Conservation (phyloP, 2,113 vertebrate species). For the Galeopterus variegatus region DNA sequence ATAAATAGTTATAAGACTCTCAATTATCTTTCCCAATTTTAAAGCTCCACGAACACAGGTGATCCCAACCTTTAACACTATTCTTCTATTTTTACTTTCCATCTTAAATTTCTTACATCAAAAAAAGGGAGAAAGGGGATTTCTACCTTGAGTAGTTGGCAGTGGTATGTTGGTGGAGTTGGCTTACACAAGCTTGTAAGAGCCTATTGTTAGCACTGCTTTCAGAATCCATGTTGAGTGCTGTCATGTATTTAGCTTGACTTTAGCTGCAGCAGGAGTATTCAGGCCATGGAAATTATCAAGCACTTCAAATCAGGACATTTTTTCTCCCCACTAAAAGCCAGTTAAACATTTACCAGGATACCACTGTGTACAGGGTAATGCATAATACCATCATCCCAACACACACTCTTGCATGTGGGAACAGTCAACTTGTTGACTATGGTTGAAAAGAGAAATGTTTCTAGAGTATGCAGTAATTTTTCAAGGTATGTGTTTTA, state of each 20-base stretch:
- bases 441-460: not conserved
- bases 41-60: not conserved
- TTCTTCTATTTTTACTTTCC: not conserved
- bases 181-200: not conserved
- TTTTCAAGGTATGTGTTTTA: not conserved
- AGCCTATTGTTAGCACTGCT: not conserved
- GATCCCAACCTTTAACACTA: not conserved
- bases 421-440: not conserved
- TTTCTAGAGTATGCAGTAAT: not conserved
- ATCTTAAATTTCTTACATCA: not conserved
- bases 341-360: not conserved
- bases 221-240: not conserved
- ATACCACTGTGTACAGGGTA: not conserved
- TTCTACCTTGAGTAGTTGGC: not conserved
- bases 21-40: not conserved
- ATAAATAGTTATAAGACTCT: not conserved
- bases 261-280: not conserved
- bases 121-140: not conserved
- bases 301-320: not conserved
- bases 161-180: not conserved
- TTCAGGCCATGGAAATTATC: not conserved
- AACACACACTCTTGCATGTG: accelerated
- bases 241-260: not conserved
- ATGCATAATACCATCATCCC: not conserved
- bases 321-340: not conserved